Evolutionary conservation across 1,140 invertebrate species (phyloP), one percentile per base, ranked within the genome.

Genomic region (Homalodisca vitripennis): DNA sequence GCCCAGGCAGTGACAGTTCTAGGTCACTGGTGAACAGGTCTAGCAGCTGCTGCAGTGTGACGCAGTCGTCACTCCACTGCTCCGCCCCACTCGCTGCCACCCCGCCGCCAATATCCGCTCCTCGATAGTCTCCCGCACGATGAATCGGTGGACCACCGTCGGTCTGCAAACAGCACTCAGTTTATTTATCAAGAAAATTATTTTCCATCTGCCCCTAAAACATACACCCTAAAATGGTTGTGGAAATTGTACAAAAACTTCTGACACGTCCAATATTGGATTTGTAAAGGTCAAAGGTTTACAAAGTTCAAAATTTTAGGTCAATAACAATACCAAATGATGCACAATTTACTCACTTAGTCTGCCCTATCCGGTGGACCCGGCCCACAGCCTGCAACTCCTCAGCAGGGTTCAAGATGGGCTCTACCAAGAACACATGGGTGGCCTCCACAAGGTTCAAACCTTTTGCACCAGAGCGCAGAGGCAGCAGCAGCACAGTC

Each of bases 361-460:
- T 90, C 79, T 94, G 92, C 0, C 92, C 92, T 73, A 94, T 92
- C 34, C 92, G 82, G 79, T 93, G 88, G 12, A 94, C 83, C 71
- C 92, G 79, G 0, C 90, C 91, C 67, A 94, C 88, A 2, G 91
- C 92, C 80, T 94, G 92, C 2, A 87, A 75, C 74, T 92, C 90
- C 72, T 89, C 86, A 1, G 86, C 88, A 14, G 86, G 84, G 79
- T 92, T 91, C 0, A 93, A 78, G 31, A 91, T 82, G 0, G 92
- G 91, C 74, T 94, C 91, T 3, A 90, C 85, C 2, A 94, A 80
- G 27, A 93, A 81, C 0, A 93, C 86, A 79, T 93, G 90, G 13
- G 86, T 89, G 1, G 92, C 92, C 80, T 94, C 92, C 29, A 87
- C 88, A 30, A 94, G 77, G 79, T 93, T 94, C 1, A 94, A 77